phyloP scores from a whole-genome alignment of 2,888 invertebrate genomes.

The Orthosia incerta region DNA sequence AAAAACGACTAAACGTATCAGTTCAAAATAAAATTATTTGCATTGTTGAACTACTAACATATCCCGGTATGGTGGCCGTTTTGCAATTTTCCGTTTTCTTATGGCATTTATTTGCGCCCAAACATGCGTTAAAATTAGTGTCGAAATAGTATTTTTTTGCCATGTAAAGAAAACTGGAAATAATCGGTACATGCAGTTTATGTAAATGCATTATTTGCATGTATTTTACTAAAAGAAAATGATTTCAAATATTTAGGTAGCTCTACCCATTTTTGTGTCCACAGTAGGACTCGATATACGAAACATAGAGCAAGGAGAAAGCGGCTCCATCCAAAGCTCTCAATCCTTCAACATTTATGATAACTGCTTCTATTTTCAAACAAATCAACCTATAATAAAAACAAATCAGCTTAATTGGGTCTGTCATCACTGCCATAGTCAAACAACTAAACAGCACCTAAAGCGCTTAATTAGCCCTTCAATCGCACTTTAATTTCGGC shows the following conservation, averaged over 20 bases:
- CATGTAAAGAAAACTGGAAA: constrained; percentile 9
- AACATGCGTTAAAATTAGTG: no score
- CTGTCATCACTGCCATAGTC: constrained; percentile 20
- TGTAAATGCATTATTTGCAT: constrained; percentile 10
- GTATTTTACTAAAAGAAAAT: constrained; percentile 8
- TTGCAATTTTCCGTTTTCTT: no score
- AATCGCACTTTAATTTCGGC: constrained; percentile 76
- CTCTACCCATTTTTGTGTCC: background rate
- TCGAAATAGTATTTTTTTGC: no score
- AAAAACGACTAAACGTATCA: no score
- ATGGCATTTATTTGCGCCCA: no score
- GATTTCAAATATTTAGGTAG: background rate
- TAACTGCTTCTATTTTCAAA: constrained; percentile 13
- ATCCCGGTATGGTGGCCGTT: no score
- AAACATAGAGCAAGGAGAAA: background rate
- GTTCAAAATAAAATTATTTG: no score
- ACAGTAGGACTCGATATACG: background rate
- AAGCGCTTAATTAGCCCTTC: constrained; percentile 81
- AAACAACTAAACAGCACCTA: constrained; percentile 62
- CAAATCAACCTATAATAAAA: constrained; percentile 23
- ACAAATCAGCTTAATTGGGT: constrained; percentile 28
- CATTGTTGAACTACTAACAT: no score
- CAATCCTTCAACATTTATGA: background rate
- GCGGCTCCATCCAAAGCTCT: background rate
- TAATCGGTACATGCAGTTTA: background rate